Evolutionary conservation across 2,113 vertebrate species (phyloP), one percentile per base, ranked within the genome.

Genomic region (Caretta caretta): DNA sequence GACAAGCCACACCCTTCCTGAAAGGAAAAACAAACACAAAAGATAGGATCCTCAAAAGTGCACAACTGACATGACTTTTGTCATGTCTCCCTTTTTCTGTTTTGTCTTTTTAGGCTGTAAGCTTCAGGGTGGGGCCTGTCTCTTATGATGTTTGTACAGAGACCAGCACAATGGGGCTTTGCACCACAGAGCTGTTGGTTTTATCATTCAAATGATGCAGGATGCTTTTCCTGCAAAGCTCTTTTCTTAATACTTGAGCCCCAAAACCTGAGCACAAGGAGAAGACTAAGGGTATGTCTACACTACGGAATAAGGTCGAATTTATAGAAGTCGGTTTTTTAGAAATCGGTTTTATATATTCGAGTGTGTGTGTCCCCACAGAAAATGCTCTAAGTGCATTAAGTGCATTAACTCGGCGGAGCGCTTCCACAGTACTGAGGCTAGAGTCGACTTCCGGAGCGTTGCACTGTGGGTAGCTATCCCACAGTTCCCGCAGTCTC

Each of bases 61-160:
- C 35, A 92, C 8, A 46, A 42, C 59, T 96, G 93, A 96, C 49
- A 85, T 94, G 83, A 38, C 59, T 90, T 94, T 89, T 96, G 86
- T 90, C 54, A 90, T 31, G 50, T 51, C 25, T 94, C n/a, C 31
- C 27, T 81, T 93, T 89, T 57, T 81, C 59, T 49, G 42, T 54
- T n/a, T 90, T 76, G 31, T 76, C 75, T 94, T 12, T 82, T 94
- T 90, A 95, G 83, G 83, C 88, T 84, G 38, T 29, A 92, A 88
- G 62, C 76, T 78, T 93, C 83, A 53, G 69, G 89, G 80, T 93
- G 94, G 87, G 79, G 50, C 75, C 56, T 92, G 79, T 59, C 80
- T 90, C 48, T 59, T 48, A 81, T n/a, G 19, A 80, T 62, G 57
- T 46, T 93, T 93, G 93, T 65, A 25, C 27, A 51, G 82, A 42